phyloP scores from a whole-genome alignment of 2,888 invertebrate genomes.

The Coleophora flavipennella region DNA sequence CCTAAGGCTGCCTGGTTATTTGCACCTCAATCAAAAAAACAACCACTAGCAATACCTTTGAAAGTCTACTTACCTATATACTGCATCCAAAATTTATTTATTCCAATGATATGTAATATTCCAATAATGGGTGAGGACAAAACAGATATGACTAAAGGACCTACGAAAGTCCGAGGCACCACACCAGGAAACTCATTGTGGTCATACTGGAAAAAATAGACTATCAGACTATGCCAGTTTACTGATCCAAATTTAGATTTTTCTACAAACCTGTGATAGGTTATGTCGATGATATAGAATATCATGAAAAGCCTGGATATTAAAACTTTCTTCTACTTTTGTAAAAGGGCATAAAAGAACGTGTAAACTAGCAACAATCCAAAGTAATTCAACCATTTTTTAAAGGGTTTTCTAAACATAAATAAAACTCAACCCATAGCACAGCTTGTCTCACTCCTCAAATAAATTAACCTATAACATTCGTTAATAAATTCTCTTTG shows the following conservation, averaged over 20 bases:
- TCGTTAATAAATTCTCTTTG: no score
- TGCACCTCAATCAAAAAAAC: no score
- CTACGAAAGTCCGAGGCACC: constrained; percentile 96
- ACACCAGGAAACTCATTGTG: constrained; percentile 98
- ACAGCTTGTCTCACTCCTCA: no score
- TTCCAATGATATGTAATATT: constrained; percentile 75
- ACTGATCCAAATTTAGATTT: constrained; percentile 63
- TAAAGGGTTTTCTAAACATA: constrained; percentile 17
- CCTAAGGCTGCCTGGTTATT: no score
- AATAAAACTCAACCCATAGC: constrained; percentile 37
- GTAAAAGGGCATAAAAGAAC: constrained; percentile 93
- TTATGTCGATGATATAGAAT: constrained; percentile 90
- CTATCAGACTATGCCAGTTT: constrained; percentile 28
- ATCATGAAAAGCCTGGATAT: constrained; percentile 98
- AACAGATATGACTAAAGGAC: constrained; percentile 86
- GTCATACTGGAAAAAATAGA: constrained; percentile 85
- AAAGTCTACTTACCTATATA: constrained; percentile 81
- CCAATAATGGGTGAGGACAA: constrained; percentile 84
- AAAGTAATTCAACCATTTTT: constrained; percentile 81
- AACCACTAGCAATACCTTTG: background rate
- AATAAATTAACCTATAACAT: no score
- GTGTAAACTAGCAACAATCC: constrained; percentile 83
- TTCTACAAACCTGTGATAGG: constrained; percentile 80
- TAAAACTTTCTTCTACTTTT: constrained; percentile 99
- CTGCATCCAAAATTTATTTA: constrained; percentile 91